A percentile compares a stretch with the other conserved stretches of the same genome.
phyloP scores from a whole-genome alignment of 2,888 invertebrate species.

The Drosophila barbarae region DNA sequence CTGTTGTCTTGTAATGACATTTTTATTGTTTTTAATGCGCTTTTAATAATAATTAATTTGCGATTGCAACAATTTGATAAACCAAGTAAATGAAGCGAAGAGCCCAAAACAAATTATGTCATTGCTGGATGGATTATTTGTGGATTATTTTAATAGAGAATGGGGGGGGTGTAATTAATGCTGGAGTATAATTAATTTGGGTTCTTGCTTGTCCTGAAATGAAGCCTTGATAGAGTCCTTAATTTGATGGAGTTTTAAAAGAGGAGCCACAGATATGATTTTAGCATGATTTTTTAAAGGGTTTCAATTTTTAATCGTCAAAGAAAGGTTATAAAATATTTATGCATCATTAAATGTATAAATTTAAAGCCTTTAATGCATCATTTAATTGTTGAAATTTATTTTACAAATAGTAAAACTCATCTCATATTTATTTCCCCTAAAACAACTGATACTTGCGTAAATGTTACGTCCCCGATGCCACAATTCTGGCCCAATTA shows the following conservation, averaged over 20 bases:
- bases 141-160: constrained; percentile 12
- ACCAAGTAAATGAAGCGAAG: constrained; percentile 43
- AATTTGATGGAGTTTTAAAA: neutral
- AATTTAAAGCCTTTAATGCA: too few relatives aligned
- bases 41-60: constrained; percentile 71
- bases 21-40: constrained; percentile 70
- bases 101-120: constrained; percentile 35
- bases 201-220: neutral
- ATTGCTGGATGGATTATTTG: constrained; percentile 11
- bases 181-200: neutral
- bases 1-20: constrained; percentile 51
- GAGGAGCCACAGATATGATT: neutral
- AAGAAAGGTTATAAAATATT: neutral
- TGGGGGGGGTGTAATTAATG: neutral
- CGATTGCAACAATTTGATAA: constrained; percentile 59
- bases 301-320: neutral
- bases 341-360: too few relatives aligned
- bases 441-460: neutral
- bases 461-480: neutral
- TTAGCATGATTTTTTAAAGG: neutral
- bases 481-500: constrained; percentile 4
- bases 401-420: too few relatives aligned
- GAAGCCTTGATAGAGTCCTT: neutral
- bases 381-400: too few relatives aligned
- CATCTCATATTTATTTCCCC: neutral